These are phyloP conservation scores for Erebia ligea DNA, from an alignment of 2,888 invertebrate genomes.

Conservation along the genomic window DNA sequence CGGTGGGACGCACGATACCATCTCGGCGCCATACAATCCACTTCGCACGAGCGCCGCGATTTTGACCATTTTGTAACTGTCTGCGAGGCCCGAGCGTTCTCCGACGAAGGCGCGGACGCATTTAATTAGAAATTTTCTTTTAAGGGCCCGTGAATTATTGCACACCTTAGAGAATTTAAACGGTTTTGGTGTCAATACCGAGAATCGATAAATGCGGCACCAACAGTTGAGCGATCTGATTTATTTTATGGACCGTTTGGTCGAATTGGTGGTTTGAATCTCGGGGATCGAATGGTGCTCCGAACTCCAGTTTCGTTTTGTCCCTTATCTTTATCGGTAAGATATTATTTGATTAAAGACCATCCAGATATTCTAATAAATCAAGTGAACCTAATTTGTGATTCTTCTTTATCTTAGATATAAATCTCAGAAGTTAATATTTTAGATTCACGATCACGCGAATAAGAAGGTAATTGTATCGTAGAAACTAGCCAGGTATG, in stretches of 20 bases:
- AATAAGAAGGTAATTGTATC: too few species aligned
- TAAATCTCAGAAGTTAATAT: neutral
- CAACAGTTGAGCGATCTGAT: conserved; percentile 62
- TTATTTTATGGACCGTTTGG: conserved; percentile 65
- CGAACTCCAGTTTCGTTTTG: conserved; percentile 51
- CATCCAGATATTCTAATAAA: neutral
- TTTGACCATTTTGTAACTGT: conserved; percentile 62
- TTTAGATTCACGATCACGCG: too few species aligned
- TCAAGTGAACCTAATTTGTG: neutral
- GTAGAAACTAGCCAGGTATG: neutral
- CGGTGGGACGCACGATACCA: conserved; percentile 46
- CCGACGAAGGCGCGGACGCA: conserved; percentile 59
- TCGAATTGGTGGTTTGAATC: conserved; percentile 47
- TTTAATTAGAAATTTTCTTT: conserved; percentile 74
- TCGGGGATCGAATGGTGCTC: conserved; percentile 45
- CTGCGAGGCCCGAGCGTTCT: conserved; percentile 45
- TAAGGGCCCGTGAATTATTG: conserved; percentile 74
- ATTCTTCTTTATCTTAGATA: neutral
- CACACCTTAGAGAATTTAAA: conserved; percentile 66
- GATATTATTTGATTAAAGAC: conserved; percentile 51
- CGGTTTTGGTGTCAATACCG: conserved; percentile 62
- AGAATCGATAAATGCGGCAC: conserved; percentile 68
- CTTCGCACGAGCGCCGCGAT: conserved; percentile 53
- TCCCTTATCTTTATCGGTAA: conserved; percentile 56
- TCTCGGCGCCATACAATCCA: conserved; percentile 52